Percentiles rank a stretch among this genome's conserved stretches.
Evolutionary conservation across 2,113 vertebrate species (phyloP).

Genomic region (Poecile atricapillus): DNA sequence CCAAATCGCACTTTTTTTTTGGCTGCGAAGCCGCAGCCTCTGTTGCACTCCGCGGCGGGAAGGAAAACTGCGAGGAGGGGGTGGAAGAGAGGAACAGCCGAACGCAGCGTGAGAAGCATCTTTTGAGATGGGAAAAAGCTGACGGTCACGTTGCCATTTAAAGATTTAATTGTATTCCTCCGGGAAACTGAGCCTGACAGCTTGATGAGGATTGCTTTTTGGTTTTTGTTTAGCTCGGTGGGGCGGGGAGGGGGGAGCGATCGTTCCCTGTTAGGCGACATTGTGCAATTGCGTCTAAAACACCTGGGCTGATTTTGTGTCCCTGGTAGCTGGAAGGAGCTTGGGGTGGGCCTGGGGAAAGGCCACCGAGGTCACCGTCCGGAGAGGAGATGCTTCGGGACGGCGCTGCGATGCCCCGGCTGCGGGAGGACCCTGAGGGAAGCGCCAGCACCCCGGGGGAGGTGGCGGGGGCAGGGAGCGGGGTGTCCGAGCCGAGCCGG

Average conservation of each 20-base stretch:
- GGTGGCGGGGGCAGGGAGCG: rapidly evolving
- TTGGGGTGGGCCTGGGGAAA: background rate
- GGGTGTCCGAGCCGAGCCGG: background rate
- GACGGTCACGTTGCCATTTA: background rate
- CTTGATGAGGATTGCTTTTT: background rate
- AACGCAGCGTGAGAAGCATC: background rate
- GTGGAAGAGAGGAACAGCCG: background rate
- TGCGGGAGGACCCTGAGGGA: background rate
- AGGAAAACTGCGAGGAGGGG: background rate
- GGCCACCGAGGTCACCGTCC: background rate
- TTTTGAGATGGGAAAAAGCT: background rate
- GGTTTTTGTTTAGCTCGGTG: background rate
- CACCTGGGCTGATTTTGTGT: background rate
- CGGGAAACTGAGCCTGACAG: background rate
- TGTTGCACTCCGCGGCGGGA: background rate
- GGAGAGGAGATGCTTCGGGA: background rate
- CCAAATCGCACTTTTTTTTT: conserved; percentile 52
- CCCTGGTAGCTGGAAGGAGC: rapidly evolving
- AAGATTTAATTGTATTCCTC: background rate
- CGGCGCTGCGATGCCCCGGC: background rate
- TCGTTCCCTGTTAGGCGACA: background rate
- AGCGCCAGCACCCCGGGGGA: background rate
- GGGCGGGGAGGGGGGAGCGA: background rate
- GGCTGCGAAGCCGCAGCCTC: conserved; percentile 25
- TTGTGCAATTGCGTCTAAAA: background rate